Base-by-base conservation (phyloP, 2,888 invertebrate species). In the Yponomeuta evonymella region DNA sequence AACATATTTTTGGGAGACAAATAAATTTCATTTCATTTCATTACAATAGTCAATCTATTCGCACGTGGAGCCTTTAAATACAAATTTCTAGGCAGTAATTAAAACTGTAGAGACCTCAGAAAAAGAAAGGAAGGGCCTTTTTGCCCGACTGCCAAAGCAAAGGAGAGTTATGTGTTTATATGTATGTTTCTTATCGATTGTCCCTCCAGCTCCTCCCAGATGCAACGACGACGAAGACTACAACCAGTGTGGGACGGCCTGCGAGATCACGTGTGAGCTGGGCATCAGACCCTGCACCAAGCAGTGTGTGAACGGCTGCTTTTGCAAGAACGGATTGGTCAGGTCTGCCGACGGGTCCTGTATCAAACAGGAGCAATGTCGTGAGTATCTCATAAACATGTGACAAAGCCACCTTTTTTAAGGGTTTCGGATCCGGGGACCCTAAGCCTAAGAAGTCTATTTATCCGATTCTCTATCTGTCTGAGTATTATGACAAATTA, bases 311-410 rank as follows among this genome's bases (percentile, higher is more conserved):
- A 2, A 15, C 15, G 72, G 71, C n/a, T 72, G 72, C 71, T 72
- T 64, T 67, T 70, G 70, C 30, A 36, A 72, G n/a, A 30, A 67
- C 10, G 72, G 74, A 11, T 69, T 73, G 5, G 72, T 75, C 11
- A 73, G 74, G 8, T 43, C 71, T 30, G 70, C 69, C n/a, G 69
- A 71, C n/a, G 69, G 71, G 43, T 30, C 23, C 3, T 71, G 71
- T 48, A 64, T 71, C 8, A 66, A 65, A 51, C 71, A 66, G 48
- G 51, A 67, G 3, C 48, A 71, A 29, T 71, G 71, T 51, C 69
- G 71, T 71, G 33, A 69, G 71, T 71, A 8, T n/a, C 66, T 70
- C 71, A 11, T 33, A 29, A 2, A 10, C 33, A 1, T 5, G 33
- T 23, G 23, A 23, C 23, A 23, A 23, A 23, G 23, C 23, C 23